Percentiles rank a stretch among this genome's conserved stretches.
These are phyloP conservation scores for Hydrolagus colliei DNA, from an alignment of 2,797 vertebrate genomes.

Conservation along the genomic window DNA sequence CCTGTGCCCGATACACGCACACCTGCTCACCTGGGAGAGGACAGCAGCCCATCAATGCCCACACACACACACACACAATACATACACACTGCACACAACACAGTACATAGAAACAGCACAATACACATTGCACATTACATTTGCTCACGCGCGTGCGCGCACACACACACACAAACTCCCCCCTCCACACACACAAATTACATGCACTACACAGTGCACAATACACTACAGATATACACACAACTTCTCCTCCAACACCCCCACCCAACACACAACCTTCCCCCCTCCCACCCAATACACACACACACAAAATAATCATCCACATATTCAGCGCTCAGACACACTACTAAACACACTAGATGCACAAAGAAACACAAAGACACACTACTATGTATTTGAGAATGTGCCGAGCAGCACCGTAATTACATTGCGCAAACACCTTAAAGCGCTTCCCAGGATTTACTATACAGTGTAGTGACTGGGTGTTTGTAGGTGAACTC, in stretches of 20 bases:
- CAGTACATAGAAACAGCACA: neutral
- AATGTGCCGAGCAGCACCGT: no score
- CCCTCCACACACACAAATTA: neutral
- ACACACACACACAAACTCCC: neutral
- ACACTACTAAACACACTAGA: no score
- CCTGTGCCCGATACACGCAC: conserved; percentile 54
- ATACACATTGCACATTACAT: neutral
- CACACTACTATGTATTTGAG: no score
- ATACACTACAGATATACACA: neutral
- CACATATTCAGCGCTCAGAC: no score
- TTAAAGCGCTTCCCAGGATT: no score
- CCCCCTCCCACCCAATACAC: neutral
- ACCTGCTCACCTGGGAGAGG: conserved; percentile 56
- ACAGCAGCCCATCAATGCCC: neutral
- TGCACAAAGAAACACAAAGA: no score
- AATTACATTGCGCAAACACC: no score
- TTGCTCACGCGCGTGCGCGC: neutral
- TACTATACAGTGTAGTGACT: no score
- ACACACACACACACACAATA: conserved; percentile 12
- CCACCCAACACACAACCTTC: neutral
- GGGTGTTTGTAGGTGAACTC: no score
- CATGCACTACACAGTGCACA: neutral
- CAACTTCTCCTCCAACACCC: neutral
- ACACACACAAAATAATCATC: neutral
- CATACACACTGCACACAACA: neutral